These are phyloP conservation scores for Drosophila ohnishii DNA, from an alignment of 1,140 invertebrate genomes.

Conservation along the genomic window DNA sequence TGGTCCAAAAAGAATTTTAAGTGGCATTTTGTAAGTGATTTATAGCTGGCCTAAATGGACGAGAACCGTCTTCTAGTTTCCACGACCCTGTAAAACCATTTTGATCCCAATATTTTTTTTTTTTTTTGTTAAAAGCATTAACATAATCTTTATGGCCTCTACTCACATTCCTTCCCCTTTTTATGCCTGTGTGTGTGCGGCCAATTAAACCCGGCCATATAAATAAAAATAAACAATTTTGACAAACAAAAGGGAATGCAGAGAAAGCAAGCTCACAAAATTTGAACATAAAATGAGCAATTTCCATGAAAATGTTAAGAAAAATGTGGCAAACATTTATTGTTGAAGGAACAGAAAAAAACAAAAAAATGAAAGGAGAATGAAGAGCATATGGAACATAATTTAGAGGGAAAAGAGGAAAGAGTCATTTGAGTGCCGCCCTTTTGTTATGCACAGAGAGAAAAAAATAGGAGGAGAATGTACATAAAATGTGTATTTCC, in stretches of 20 bases:
- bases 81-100: conserved; percentile 24
- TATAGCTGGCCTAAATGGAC: conserved; percentile 7
- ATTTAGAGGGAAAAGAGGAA: conserved; percentile 57
- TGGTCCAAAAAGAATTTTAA: background rate
- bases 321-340: conserved; percentile 73
- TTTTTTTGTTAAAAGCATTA: conserved; percentile 39
- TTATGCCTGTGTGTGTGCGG: conserved; percentile 38
- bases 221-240: conserved; percentile 78
- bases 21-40: conserved; percentile 29
- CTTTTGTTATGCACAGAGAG: conserved; percentile 59
- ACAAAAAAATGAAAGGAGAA: background rate
- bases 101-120: conserved; percentile 8
- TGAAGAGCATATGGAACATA: conserved; percentile 56
- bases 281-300: conserved; percentile 71
- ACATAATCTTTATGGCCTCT: conserved; percentile 53
- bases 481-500: conserved; percentile 39
- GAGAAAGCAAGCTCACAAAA: conserved; percentile 23
- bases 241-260: conserved; percentile 36
- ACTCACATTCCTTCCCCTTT: conserved; percentile 21
- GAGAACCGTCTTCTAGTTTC: conserved; percentile 27
- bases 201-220: conserved; percentile 73
- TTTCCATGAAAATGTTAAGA: conserved; percentile 77
- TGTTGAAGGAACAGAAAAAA: conserved; percentile 15
- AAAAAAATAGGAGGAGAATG: conserved; percentile 32
- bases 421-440: conserved; percentile 67